These are phyloP conservation scores for Contarinia nasturtii DNA, from an alignment of 1,140 invertebrate species.

Conservation along the genomic window DNA sequence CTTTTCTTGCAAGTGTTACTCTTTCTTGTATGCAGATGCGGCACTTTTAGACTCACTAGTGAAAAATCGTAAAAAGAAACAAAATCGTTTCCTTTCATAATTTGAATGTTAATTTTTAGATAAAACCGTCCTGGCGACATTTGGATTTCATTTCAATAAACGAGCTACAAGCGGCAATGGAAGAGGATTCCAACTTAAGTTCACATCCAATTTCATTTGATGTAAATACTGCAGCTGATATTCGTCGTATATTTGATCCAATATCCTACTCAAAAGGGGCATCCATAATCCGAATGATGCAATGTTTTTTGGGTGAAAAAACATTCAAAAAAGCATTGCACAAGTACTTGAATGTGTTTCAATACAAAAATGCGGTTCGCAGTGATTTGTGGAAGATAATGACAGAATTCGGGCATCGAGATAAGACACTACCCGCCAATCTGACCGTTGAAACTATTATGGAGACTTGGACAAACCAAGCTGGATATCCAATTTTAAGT, in stretches of 20 bases:
- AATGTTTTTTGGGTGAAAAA: conserved; percentile 46
- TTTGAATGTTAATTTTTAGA: conserved; percentile 18
- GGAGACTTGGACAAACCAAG: conserved; percentile 63
- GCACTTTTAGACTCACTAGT: too few relatives aligned
- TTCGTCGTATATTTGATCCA: conserved; percentile 62
- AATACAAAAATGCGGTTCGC: conserved; percentile 41
- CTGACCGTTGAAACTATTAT: conserved; percentile 46
- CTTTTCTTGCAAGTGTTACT: too few relatives aligned
- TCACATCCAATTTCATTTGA: conserved; percentile 50
- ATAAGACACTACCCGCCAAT: conserved; percentile 24
- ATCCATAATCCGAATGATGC: conserved; percentile 63
- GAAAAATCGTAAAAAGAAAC: too few relatives aligned
- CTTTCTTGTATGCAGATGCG: too few relatives aligned
- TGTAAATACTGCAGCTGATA: conserved; percentile 60
- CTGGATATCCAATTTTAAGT: conserved; percentile 63
- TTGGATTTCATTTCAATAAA: conserved; percentile 56
- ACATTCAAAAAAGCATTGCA: conserved; percentile 46
- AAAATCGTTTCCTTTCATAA: neutral
- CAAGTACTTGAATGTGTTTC: conserved; percentile 33
- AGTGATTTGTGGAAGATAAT: conserved; percentile 51
- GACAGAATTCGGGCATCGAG: conserved; percentile 26
- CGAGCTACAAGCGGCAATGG: conserved; percentile 50
- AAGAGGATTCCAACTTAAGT: conserved; percentile 46
- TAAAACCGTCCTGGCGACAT: conserved; percentile 49
- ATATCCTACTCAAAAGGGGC: conserved; percentile 78